Evolutionary conservation across 2,113 vertebrate species (phyloP).

Genomic region (Trochalopteron elliotii): DNA sequence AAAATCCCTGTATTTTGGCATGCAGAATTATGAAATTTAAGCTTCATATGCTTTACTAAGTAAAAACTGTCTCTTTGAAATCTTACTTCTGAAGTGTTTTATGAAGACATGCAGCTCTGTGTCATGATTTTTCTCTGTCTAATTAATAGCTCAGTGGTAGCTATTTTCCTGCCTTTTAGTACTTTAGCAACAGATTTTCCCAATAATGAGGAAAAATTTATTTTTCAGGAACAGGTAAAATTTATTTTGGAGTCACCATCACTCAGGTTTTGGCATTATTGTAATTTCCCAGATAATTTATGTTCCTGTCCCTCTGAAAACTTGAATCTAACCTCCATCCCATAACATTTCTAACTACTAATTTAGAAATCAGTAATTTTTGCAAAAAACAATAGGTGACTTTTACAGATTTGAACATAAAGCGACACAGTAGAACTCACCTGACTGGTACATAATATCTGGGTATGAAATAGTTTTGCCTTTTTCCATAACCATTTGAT

Average conservation of each 20-base stretch:
- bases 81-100: background rate
- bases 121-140: background rate
- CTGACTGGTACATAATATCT: background rate
- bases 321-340: background rate
- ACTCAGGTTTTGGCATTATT: background rate
- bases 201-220: background rate
- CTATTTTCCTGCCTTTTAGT: background rate
- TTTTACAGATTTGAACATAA: background rate
- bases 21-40: background rate
- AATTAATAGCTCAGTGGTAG: background rate
- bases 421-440: background rate
- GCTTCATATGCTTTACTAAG: background rate
- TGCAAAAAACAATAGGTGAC: background rate
- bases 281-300: background rate
- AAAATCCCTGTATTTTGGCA: background rate
- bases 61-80: background rate
- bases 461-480: background rate
- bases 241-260: background rate
- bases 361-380: background rate
- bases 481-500: background rate
- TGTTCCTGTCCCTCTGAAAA: background rate
- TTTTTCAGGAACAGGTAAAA: background rate
- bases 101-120: background rate
- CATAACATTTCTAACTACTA: background rate
- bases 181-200: background rate